A percentile compares a stretch with the other conserved stretches of the same genome.
phyloP scores from a whole-genome alignment of 2,888 invertebrate genomes.

The Helleia helle region DNA sequence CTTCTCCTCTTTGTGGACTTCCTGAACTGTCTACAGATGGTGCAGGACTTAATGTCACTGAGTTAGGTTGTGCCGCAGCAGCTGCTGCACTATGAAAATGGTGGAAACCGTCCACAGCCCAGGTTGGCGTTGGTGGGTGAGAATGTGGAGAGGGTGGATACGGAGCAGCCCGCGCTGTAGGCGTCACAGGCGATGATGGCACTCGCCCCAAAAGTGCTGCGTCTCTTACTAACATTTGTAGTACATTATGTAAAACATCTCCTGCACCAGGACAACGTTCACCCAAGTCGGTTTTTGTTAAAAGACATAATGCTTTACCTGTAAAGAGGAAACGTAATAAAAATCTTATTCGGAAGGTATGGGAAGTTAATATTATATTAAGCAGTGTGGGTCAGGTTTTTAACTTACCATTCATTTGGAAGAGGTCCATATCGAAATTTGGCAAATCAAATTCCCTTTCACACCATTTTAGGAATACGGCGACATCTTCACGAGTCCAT shows the following conservation, averaged over 20 bases:
- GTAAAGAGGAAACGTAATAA: conserved; percentile 33
- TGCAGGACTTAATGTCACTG: conserved; percentile 92
- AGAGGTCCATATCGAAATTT: conserved; percentile 92
- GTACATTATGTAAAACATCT: conserved; percentile 93
- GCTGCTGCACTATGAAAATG: conserved; percentile 80
- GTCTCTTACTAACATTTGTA: conserved; percentile 89
- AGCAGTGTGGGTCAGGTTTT: neutral
- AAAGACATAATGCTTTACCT: conserved; percentile 92
- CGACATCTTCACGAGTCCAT: conserved; percentile 93
- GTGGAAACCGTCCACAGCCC: conserved; percentile 75
- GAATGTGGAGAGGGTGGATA: conserved; percentile 88
- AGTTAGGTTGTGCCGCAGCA: conserved; percentile 80
- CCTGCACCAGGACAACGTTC: conserved; percentile 95
- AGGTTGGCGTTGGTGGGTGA: conserved; percentile 86
- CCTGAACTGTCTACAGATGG: conserved; percentile 92
- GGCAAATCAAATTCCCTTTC: conserved; percentile 94
- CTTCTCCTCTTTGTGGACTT: conserved; percentile 84
- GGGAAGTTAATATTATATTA: too few relatives aligned
- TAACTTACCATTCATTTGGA: conserved; percentile 92
- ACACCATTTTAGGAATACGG: conserved; percentile 90
- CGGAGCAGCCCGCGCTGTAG: conserved; percentile 79
- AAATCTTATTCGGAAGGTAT: too few relatives aligned
- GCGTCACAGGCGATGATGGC: conserved; percentile 87
- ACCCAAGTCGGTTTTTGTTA: conserved; percentile 91
- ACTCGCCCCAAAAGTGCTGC: conserved; percentile 85